Evolutionary conservation across 2,888 invertebrate species (phyloP).

Genomic region (Pediacus dermestoides): DNA sequence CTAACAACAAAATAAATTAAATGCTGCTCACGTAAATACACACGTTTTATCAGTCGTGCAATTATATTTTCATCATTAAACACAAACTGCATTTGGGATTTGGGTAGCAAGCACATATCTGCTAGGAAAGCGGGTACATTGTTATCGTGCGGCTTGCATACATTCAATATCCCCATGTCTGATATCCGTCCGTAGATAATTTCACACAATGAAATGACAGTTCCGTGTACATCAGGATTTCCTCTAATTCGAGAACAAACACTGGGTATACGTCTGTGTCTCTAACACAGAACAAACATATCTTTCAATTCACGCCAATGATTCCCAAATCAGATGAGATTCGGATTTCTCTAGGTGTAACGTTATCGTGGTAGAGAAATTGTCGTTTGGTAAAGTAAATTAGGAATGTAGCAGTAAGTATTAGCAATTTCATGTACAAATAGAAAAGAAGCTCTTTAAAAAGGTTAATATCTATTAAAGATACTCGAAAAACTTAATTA

Average conservation of each 20-base stretch:
- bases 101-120: not conserved
- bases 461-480: too few relatives aligned
- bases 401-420: too few relatives aligned
- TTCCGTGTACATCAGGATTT: slow-evolving; percentile 33
- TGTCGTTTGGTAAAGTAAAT: too few relatives aligned
- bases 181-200: slow-evolving; percentile 36
- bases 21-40: too few relatives aligned
- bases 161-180: slow-evolving; percentile 31
- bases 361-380: too few relatives aligned
- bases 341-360: too few relatives aligned
- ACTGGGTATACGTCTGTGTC: slow-evolving; percentile 29
- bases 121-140: slow-evolving; percentile 20
- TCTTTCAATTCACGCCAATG: slow-evolving; percentile 35
- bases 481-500: too few relatives aligned
- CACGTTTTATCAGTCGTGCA: slow-evolving; percentile 8
- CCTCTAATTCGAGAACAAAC: slow-evolving; percentile 36
- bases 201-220: slow-evolving; percentile 36
- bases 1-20: slow-evolving; percentile 2
- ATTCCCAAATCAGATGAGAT: slow-evolving; percentile 30
- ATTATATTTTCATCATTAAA: slow-evolving; percentile 5
- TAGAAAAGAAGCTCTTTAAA: too few relatives aligned
- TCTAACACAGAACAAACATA: slow-evolving; percentile 35
- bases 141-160: slow-evolving; percentile 23
- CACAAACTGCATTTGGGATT: not conserved
- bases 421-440: too few relatives aligned